Percentiles rank a stretch among this genome's conserved stretches.
These are phyloP conservation scores for Nannospalax galili DNA, from an alignment of 2,113 vertebrate species.

Conservation along the genomic window DNA sequence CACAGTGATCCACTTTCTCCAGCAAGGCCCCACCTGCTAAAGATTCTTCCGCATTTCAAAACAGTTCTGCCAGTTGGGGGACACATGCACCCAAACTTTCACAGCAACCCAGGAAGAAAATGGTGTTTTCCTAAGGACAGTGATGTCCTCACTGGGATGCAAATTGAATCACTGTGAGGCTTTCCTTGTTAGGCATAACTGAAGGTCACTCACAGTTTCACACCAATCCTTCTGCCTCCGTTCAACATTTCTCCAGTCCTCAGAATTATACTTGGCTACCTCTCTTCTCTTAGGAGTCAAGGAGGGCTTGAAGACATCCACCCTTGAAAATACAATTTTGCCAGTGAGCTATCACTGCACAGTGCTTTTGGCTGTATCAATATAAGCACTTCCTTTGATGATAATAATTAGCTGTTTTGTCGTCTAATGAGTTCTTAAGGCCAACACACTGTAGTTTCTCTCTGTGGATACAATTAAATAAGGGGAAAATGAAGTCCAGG, in stretches of 20 bases:
- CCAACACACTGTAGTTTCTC: neutral
- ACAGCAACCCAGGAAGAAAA: neutral
- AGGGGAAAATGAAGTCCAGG: neutral
- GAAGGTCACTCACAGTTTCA: neutral
- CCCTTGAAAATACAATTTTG: slow-evolving; percentile 47
- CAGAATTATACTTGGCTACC: neutral
- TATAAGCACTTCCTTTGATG: slow-evolving; percentile 3
- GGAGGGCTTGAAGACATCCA: slow-evolving; percentile 30
- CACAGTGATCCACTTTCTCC: neutral
- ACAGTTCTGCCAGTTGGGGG: neutral
- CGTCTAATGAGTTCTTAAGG: slow-evolving; percentile 66
- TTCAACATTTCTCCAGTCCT: neutral
- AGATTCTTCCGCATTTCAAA: neutral
- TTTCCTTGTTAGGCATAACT: neutral
- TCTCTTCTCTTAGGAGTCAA: slow-evolving; percentile 48
- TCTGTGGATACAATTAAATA: slow-evolving; percentile 39
- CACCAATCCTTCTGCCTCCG: neutral
- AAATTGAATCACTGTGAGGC: neutral
- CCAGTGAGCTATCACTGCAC: slow-evolving; percentile 14
- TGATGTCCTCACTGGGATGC: neutral
- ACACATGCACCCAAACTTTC: neutral
- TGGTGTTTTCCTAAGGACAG: neutral
- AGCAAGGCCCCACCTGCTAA: neutral
- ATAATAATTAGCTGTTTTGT: slow-evolving; percentile 67
- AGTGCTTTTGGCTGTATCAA: neutral